phyloP scores from a whole-genome alignment of 2,888 invertebrate species.

The Plebejus anna region DNA sequence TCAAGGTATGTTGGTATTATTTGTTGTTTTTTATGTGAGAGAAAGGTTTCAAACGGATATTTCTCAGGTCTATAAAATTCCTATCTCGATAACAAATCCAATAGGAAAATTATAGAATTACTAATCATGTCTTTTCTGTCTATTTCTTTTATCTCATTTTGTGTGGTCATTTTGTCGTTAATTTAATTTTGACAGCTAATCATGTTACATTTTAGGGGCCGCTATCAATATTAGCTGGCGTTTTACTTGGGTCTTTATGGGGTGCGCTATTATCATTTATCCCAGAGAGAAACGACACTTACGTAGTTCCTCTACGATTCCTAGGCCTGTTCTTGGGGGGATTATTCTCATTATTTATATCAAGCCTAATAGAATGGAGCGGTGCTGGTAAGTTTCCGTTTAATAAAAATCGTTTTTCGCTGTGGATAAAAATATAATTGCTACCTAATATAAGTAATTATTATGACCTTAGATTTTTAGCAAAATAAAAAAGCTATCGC shows the following conservation, averaged over 20 bases:
- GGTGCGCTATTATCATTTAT: slow-evolving; percentile 85
- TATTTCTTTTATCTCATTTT: no score
- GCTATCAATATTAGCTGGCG: slow-evolving; percentile 84
- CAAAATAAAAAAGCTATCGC: not conserved
- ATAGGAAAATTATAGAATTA: no score
- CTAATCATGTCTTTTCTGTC: no score
- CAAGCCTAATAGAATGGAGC: slow-evolving; percentile 82
- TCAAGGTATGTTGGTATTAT: slow-evolving; percentile 66
- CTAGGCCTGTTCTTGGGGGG: slow-evolving; percentile 86
- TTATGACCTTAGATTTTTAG: not conserved
- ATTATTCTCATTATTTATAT: slow-evolving; percentile 87
- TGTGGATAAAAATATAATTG: no score
- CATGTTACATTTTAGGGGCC: slow-evolving; percentile 72
- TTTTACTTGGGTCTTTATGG: slow-evolving; percentile 85
- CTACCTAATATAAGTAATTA: no score
- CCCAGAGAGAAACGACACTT: slow-evolving; percentile 85
- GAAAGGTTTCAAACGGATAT: not conserved
- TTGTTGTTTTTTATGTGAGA: not conserved
- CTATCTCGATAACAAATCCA: not conserved
- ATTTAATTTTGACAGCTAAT: not conserved
- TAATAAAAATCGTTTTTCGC: not conserved
- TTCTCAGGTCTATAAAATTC: not conserved
- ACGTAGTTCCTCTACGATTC: slow-evolving; percentile 84
- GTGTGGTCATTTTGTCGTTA: no score
- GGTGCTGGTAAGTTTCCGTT: slow-evolving; percentile 68